Evolutionary conservation across 2,797 vertebrate species (phyloP).

Genomic region (Clarias fuscus): DNA sequence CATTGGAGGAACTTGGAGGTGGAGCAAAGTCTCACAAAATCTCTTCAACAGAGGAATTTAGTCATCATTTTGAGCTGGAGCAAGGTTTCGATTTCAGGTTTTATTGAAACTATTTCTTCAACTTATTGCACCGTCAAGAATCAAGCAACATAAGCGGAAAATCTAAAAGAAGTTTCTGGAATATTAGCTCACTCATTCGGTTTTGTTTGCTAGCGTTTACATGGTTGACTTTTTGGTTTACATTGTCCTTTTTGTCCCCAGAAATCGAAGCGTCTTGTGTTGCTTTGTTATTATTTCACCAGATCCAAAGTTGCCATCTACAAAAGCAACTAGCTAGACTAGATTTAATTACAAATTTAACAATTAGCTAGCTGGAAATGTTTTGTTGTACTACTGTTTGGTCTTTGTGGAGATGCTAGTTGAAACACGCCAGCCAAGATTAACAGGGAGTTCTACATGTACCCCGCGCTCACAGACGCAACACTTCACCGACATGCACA

Average conservation of each 20-base stretch:
- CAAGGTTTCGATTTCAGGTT: background rate
- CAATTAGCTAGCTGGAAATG: background rate
- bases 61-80: background rate
- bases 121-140: background rate
- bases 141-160: slow-evolving; percentile 1
- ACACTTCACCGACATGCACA: background rate
- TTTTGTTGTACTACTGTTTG: background rate
- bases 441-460: background rate
- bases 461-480: background rate
- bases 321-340: background rate
- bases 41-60: background rate
- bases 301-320: background rate
- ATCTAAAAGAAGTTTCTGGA: background rate
- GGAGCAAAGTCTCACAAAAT: no score
- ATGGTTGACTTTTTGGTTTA: background rate
- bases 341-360: background rate
- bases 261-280: background rate
- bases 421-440: background rate
- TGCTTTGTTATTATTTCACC: background rate
- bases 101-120: background rate
- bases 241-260: background rate
- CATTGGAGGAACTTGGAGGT: no score
- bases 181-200: background rate
- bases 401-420: background rate
- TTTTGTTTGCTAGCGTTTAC: background rate